phyloP scores from a whole-genome alignment of 2,888 invertebrate genomes.

The Cylindroiulus punctatus region DNA sequence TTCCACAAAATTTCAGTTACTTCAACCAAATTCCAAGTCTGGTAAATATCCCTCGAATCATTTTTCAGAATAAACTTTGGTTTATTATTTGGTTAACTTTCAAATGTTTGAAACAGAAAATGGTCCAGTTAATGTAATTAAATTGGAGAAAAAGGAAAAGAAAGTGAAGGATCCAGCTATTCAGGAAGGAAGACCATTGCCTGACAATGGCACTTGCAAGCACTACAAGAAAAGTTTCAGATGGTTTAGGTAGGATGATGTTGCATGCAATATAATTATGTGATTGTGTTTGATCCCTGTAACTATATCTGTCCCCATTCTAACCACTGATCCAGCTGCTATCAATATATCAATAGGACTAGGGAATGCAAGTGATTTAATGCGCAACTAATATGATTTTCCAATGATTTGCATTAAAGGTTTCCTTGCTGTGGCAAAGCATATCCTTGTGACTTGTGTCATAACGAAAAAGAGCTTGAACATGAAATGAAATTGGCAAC shows the following conservation, averaged over 20 bases:
- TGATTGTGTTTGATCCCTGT: too few species aligned
- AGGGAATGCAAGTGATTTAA: background rate
- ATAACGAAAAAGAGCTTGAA: constrained; percentile 65
- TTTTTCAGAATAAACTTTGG: background rate
- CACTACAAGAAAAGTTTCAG: constrained; percentile 69
- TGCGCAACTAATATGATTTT: background rate
- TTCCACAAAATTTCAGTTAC: constrained; percentile 60
- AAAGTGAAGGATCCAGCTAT: constrained; percentile 65
- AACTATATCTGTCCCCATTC: too few species aligned
- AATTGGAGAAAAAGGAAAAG: constrained; percentile 57
- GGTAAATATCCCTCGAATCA: constrained; percentile 14
- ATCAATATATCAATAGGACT: too few species aligned
- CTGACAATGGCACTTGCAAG: constrained; percentile 66
- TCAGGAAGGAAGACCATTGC: constrained; percentile 66
- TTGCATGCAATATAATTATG: too few species aligned
- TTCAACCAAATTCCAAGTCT: constrained; percentile 46
- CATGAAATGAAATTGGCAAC: constrained; percentile 67
- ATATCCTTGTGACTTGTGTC: constrained; percentile 67
- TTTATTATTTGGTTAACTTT: constrained; percentile 6
- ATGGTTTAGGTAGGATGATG: constrained; percentile 65
- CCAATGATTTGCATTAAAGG: constrained; percentile 60
- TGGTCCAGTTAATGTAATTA: constrained; percentile 49
- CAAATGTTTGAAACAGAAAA: constrained; percentile 6
- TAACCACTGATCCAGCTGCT: background rate
- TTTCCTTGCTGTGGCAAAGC: constrained; percentile 68